A percentile compares a stretch with the other conserved stretches of the same genome.
phyloP scores from a whole-genome alignment of 2,797 vertebrate genomes.

The Orestias chungarensis region DNA sequence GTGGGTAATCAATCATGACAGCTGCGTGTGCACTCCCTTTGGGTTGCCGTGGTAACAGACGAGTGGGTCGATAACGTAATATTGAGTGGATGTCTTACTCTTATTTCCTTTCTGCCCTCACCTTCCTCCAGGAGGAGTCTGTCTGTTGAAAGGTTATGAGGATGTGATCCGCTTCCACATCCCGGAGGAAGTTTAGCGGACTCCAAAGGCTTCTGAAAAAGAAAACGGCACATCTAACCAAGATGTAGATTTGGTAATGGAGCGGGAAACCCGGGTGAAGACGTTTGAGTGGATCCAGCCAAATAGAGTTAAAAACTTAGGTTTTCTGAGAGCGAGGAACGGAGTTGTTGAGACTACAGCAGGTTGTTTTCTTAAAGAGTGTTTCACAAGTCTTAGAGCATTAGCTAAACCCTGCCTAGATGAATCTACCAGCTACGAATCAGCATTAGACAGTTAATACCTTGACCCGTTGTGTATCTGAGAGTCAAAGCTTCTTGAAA shows the following conservation, averaged over 20 bases:
- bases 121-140: slow-evolving; percentile 29
- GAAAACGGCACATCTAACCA: slow-evolving; percentile 13
- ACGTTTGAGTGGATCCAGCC: background rate
- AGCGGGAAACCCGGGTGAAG: background rate
- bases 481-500: background rate
- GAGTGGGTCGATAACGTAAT: slow-evolving; percentile 60
- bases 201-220: slow-evolving; percentile 10
- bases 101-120: slow-evolving; percentile 28
- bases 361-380: slow-evolving; percentile 7
- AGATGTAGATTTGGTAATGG: background rate
- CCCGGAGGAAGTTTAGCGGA: slow-evolving; percentile 34
- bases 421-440: background rate
- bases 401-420: no score
- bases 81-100: slow-evolving; percentile 49
- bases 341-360: background rate
- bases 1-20: slow-evolving; percentile 61
- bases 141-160: slow-evolving; percentile 41
- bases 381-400: slow-evolving; percentile 22
- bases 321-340: slow-evolving; percentile 19
- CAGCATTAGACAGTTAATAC: background rate
- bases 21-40: slow-evolving; percentile 42
- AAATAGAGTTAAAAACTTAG: slow-evolving; percentile 8
- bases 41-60: slow-evolving; percentile 64
- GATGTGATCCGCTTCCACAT: slow-evolving; percentile 34
- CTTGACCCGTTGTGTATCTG: background rate